Conservation (phyloP, 1,140 invertebrate genomes). For the Brachionus sp. region DNA sequence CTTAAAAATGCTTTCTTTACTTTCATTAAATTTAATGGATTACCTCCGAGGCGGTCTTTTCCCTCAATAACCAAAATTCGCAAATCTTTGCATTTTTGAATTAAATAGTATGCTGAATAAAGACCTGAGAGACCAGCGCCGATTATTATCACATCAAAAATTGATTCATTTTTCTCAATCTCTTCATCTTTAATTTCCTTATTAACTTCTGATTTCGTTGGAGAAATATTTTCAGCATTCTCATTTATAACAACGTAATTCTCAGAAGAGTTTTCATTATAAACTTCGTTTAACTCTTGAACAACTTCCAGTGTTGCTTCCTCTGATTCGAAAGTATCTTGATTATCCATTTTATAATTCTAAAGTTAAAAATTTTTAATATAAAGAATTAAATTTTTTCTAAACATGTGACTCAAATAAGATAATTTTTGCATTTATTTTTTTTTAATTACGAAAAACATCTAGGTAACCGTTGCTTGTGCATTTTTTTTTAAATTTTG, state of each 20-base stretch:
- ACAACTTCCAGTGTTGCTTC: not conserved
- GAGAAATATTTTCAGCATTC: not conserved
- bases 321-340: not conserved
- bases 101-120: constrained; percentile 52
- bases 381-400: not conserved
- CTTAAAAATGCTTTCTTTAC: not conserved
- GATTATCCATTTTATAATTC: not conserved
- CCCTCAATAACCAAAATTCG: constrained; percentile 54
- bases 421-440: not conserved
- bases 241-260: not conserved
- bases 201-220: not conserved
- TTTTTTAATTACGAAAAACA: too few species aligned
- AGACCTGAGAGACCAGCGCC: constrained; percentile 57
- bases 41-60: constrained; percentile 55
- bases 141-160: constrained; percentile 54
- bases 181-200: not conserved
- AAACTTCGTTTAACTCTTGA: not conserved
- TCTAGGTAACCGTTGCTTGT: not conserved
- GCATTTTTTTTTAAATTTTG: not conserved
- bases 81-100: constrained; percentile 50
- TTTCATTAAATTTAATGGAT: not conserved
- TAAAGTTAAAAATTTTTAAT: not conserved
- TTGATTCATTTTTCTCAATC: not conserved
- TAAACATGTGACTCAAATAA: not conserved
- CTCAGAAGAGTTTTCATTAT: not conserved